phyloP scores from a whole-genome alignment of 1,140 invertebrate species.

The Drosophila mojavensis region DNA sequence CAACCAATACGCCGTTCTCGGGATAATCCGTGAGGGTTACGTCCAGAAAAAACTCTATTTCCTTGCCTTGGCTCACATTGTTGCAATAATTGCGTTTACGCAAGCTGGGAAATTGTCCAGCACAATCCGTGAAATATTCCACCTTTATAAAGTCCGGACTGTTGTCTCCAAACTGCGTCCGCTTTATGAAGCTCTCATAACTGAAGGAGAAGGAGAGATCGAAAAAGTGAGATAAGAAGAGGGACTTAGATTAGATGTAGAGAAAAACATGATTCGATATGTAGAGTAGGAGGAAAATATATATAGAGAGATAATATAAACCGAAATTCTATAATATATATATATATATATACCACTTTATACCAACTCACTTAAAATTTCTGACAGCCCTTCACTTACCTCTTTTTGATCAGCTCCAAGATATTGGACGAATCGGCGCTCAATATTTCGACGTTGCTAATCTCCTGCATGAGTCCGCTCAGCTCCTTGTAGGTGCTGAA shows the following conservation, averaged over 20 bases:
- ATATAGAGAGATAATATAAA: no score
- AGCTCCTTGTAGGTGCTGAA: constrained; percentile 85
- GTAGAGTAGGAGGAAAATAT: no score
- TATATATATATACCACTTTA: no score
- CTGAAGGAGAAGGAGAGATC: constrained; percentile 28
- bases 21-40: constrained; percentile 85
- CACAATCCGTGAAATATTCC: constrained; percentile 86
- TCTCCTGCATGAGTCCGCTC: constrained; percentile 85
- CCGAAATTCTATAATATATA: no score
- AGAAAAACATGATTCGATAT: no score
- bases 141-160: constrained; percentile 85
- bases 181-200: constrained; percentile 86
- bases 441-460: constrained; percentile 86
- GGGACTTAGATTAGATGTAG: no score
- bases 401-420: constrained; percentile 86
- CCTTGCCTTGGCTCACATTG: constrained; percentile 85
- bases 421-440: constrained; percentile 87
- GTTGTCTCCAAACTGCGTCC: constrained; percentile 86
- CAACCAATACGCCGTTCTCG: constrained; percentile 83
- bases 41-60: constrained; percentile 86
- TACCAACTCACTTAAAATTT: no score
- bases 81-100: constrained; percentile 85
- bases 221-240: no score
- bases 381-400: constrained; percentile 46
- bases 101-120: constrained; percentile 73